A percentile compares a stretch with the other conserved stretches of the same genome.
These are phyloP conservation scores for Acrocyrtus sp. DNA, from an alignment of 2,888 invertebrate genomes.

Conservation along the genomic window DNA sequence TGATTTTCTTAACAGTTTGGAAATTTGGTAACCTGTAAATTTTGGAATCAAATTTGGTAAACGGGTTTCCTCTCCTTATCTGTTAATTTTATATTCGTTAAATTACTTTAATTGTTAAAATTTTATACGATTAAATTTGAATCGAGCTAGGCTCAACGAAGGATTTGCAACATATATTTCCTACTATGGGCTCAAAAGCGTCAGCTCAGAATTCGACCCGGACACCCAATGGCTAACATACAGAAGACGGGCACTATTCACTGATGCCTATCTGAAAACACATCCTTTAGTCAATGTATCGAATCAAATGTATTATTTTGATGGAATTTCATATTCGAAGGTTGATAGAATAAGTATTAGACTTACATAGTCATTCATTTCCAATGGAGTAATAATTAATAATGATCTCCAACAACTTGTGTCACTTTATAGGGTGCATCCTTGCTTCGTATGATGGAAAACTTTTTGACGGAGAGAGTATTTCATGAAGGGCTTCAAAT, in stretches of 20 bases:
- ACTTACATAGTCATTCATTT: background rate
- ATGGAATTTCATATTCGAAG: conserved; percentile 53
- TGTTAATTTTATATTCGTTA: no score
- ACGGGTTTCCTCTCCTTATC: no score
- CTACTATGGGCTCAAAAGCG: conserved; percentile 40
- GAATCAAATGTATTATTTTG: conserved; percentile 39
- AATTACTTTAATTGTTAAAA: no score
- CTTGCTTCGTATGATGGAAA: conserved; percentile 47
- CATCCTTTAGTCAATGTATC: conserved; percentile 49
- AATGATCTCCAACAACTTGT: no score
- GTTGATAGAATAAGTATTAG: conserved; percentile 11
- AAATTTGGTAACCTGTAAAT: conserved; percentile 45
- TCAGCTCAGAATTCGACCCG: conserved; percentile 39
- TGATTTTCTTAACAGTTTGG: conserved; percentile 29
- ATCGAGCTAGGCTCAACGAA: conserved; percentile 50
- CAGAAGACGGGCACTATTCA: conserved; percentile 39
- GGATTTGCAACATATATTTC: conserved; percentile 52
- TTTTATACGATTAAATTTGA: no score
- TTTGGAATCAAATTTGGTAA: conserved; percentile 53
- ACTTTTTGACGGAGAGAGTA: conserved; percentile 25
- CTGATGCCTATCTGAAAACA: conserved; percentile 20
- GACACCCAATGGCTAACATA: conserved; percentile 33
- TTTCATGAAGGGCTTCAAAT: conserved; percentile 24
- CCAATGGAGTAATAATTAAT: background rate
- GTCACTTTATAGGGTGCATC: conserved; percentile 47